Conservation (phyloP, 2,797 vertebrate species). For the Esox masquinongy region DNA sequence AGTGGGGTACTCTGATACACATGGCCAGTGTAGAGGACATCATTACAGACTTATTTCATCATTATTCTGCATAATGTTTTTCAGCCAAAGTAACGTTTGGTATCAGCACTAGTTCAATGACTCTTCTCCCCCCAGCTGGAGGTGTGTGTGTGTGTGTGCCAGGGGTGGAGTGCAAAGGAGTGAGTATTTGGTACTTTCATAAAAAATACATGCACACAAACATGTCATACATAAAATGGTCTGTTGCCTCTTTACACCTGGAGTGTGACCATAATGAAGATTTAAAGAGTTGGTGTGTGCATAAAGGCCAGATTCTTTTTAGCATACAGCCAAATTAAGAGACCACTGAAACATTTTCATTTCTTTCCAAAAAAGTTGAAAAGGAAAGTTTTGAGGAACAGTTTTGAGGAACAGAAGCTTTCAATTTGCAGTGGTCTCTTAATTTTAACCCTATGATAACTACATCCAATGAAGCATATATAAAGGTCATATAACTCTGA, state of each 20-base stretch:
- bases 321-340: too few relatives aligned
- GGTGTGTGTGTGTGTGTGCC: neutral
- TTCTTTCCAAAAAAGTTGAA: too few relatives aligned
- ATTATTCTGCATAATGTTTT: neutral
- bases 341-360: too few relatives aligned
- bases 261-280: neutral
- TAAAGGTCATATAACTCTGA: too few relatives aligned
- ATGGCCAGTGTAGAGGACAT: neutral
- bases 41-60: conserved; percentile 13
- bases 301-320: neutral
- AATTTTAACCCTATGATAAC: too few relatives aligned
- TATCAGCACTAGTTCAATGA: conserved; percentile 8
- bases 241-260: neutral
- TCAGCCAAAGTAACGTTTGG: neutral
- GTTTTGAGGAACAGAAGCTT: too few relatives aligned
- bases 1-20: neutral
- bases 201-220: neutral
- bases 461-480: too few relatives aligned
- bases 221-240: neutral
- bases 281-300: neutral
- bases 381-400: too few relatives aligned
- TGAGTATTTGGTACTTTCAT: neutral
- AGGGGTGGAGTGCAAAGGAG: neutral
- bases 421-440: too few relatives aligned
- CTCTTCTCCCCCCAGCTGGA: neutral